Conservation (phyloP, 2,888 invertebrate species). For the Trissoscelio sp. region DNA sequence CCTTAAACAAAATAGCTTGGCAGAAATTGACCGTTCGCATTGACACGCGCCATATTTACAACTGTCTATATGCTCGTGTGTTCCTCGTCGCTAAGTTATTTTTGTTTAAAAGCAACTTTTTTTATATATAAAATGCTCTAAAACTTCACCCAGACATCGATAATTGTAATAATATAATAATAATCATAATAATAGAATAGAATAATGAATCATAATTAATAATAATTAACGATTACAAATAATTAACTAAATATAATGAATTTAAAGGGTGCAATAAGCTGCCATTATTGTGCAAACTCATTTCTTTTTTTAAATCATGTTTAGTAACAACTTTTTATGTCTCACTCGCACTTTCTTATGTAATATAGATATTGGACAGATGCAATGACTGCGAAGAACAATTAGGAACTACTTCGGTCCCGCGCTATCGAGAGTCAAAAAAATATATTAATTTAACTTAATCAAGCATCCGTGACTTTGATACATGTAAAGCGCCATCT, state of each 20-base stretch:
- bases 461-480: constrained; percentile 19
- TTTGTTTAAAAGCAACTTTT: constrained; percentile 18
- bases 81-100: constrained; percentile 13
- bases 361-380: constrained; percentile 47
- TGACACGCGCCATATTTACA: constrained; percentile 46
- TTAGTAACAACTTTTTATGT: too few species aligned
- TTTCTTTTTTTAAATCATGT: not conserved
- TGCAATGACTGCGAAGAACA: constrained; percentile 48
- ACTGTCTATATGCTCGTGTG: constrained; percentile 17
- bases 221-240: constrained; percentile 6
- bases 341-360: constrained; percentile 43
- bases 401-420: constrained; percentile 61
- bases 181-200: constrained; percentile 1
- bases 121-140: constrained; percentile 24
- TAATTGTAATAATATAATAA: not conserved
- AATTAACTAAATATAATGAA: too few species aligned
- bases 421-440: constrained; percentile 15
- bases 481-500: not conserved
- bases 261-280: constrained; percentile 10
- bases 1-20: constrained; percentile 74
- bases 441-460: constrained; percentile 41
- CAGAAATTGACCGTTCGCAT: constrained; percentile 71
- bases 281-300: constrained; percentile 20
- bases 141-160: too few species aligned
- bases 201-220: not conserved